Evolutionary conservation across 2,888 invertebrate genomes (phyloP).

Genomic region (Argyresthia goedartella): DNA sequence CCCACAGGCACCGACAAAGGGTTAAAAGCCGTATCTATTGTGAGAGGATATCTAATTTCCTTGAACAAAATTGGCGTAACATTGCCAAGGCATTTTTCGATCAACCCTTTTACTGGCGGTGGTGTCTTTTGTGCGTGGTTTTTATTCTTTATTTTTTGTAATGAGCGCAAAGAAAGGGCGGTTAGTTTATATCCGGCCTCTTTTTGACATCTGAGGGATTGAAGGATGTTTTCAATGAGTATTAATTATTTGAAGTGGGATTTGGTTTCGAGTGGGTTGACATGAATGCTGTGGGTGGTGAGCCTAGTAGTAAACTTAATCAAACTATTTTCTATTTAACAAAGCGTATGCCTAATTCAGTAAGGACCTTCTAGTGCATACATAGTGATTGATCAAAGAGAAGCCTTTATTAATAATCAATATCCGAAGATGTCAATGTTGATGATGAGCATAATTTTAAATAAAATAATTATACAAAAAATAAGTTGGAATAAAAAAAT

Average conservation of each 20-base stretch:
- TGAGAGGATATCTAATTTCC: constrained; percentile 70
- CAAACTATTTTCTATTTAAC: not conserved
- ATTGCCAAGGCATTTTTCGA: constrained; percentile 51
- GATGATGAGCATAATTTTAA: no score
- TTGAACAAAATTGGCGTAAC: constrained; percentile 70
- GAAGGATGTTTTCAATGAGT: constrained; percentile 52
- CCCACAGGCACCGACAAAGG: constrained; percentile 56
- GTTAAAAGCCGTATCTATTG: constrained; percentile 53
- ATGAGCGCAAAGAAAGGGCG: constrained; percentile 67
- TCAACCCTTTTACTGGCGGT: constrained; percentile 46
- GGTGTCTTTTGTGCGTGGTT: constrained; percentile 17
- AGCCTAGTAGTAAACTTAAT: constrained; percentile 23
- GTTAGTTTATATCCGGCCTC: constrained; percentile 68
- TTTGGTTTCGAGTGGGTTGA: constrained; percentile 41
- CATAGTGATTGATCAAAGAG: no score
- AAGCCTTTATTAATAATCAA: no score
- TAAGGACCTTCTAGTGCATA: no score
- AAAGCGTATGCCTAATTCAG: no score
- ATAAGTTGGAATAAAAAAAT: no score
- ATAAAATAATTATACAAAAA: no score
- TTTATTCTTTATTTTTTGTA: constrained; percentile 49
- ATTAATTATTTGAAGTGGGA: constrained; percentile 67
- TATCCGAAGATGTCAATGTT: no score
- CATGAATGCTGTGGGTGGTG: constrained; percentile 16
- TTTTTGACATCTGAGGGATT: constrained; percentile 57